Percentiles rank a stretch among this genome's conserved stretches.
Evolutionary conservation across 2,113 vertebrate genomes (phyloP).

Genomic region (Parus major): DNA sequence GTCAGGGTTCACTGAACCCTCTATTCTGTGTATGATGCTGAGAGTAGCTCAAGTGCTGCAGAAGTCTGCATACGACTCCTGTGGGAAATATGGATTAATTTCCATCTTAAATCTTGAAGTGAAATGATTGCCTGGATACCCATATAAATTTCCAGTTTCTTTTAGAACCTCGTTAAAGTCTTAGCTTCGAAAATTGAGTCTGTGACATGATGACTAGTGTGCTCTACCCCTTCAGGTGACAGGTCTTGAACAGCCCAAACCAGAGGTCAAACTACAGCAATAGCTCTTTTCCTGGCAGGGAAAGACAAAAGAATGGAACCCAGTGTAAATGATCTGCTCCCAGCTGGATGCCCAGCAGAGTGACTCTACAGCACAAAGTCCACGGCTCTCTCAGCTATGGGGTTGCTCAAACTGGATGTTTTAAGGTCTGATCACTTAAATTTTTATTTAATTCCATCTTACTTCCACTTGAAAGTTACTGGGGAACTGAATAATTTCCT

Average conservation of each 20-base stretch:
- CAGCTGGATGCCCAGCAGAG: not conserved
- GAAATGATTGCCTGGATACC: not conserved
- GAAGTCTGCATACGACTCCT: not conserved
- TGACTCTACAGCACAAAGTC: not conserved
- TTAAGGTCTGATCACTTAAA: not conserved
- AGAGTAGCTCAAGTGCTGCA: not conserved
- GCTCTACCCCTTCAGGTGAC: not conserved
- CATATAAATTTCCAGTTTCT: not conserved
- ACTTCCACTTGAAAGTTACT: not conserved
- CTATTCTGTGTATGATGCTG: not conserved
- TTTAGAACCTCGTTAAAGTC: not conserved
- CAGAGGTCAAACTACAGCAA: not conserved
- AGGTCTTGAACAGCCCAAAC: not conserved
- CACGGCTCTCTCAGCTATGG: not conserved
- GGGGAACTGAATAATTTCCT: not conserved
- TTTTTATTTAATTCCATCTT: not conserved
- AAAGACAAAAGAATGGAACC: not conserved
- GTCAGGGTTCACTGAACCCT: not conserved
- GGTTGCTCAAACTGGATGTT: not conserved
- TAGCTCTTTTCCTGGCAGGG: not conserved
- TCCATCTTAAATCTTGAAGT: slow-evolving; percentile 6
- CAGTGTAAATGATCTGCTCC: not conserved
- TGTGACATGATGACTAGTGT: not conserved
- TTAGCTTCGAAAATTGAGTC: not conserved
- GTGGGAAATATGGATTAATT: not conserved